phyloP scores from a whole-genome alignment of 2,888 invertebrate genomes.

The Nasonovia ribisnigri region DNA sequence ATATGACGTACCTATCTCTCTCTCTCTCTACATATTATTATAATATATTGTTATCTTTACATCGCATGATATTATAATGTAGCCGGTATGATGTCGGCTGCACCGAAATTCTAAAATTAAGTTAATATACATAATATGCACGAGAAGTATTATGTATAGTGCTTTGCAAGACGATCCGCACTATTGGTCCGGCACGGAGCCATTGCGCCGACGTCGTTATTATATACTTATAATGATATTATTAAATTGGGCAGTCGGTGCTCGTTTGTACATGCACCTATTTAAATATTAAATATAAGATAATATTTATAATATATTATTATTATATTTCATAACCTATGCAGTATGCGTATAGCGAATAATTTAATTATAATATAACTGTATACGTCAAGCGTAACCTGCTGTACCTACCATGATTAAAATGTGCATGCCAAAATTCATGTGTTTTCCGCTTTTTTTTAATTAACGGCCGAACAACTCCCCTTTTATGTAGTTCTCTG shows the following conservation, averaged over 20 bases:
- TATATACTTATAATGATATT: background rate
- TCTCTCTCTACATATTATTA: too few relatives aligned
- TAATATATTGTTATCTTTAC: background rate
- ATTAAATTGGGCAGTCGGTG: too few relatives aligned
- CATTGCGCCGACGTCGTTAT: background rate
- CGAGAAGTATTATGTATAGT: background rate
- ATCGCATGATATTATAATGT: background rate
- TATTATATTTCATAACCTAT: background rate
- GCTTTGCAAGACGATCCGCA: background rate
- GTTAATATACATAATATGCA: background rate
- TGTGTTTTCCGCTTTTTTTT: background rate
- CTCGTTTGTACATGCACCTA: background rate
- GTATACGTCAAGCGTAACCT: background rate
- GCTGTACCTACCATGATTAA: slow-evolving; percentile 7
- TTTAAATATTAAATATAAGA: background rate
- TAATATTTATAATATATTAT: too few relatives aligned
- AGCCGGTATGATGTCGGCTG: background rate
- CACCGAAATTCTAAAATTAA: background rate
- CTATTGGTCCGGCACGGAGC: background rate
- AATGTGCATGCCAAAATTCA: background rate
- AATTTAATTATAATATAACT: background rate
- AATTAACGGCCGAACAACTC: slow-evolving; percentile 18
- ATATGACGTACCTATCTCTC: background rate
- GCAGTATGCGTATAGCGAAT: background rate
- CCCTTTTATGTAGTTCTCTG: background rate